These are phyloP conservation scores for Sphaerodactylus townsendi DNA, from an alignment of 2,113 vertebrate species.

Conservation along the genomic window DNA sequence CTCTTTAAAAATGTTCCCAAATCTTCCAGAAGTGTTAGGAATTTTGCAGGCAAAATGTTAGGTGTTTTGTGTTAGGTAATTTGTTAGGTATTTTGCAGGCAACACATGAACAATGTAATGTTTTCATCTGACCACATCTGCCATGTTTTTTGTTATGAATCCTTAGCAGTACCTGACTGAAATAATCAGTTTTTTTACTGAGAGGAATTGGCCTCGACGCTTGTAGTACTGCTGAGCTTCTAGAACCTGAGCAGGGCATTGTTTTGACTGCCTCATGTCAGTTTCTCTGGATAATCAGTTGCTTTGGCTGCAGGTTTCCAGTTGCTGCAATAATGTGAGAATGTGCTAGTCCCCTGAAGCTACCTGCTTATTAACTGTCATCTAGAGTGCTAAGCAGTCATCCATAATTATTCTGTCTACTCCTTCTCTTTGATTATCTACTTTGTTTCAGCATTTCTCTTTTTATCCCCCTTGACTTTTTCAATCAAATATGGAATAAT, in stretches of 20 bases:
- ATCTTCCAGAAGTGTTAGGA: not conserved
- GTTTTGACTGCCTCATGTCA: not conserved
- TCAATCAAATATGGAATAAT: not conserved
- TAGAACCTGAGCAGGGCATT: not conserved
- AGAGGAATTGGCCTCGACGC: not conserved
- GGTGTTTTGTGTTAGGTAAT: not conserved
- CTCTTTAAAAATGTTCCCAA: not conserved
- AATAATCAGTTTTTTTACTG: not conserved
- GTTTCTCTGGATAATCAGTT: constrained; percentile 37
- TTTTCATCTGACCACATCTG: not conserved
- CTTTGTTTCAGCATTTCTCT: constrained; percentile 39
- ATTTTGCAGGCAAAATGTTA: not conserved
- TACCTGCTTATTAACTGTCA: constrained; percentile 47
- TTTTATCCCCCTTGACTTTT: not conserved
- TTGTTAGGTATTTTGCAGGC: not conserved
- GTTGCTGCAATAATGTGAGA: constrained; percentile 47
- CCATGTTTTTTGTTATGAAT: not conserved
- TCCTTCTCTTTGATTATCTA: constrained; percentile 31
- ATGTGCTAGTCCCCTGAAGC: constrained; percentile 43
- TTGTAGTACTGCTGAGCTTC: not conserved
- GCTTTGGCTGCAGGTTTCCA: constrained; percentile 47
- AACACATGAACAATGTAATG: accelerated
- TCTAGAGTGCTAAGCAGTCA: constrained; percentile 45
- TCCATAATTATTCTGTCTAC: constrained; percentile 49
- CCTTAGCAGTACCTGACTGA: not conserved